Evolutionary conservation across 1,140 invertebrate species (phyloP), one percentile per base, ranked within the genome.

Genomic region (Pseudoatta argentina): DNA sequence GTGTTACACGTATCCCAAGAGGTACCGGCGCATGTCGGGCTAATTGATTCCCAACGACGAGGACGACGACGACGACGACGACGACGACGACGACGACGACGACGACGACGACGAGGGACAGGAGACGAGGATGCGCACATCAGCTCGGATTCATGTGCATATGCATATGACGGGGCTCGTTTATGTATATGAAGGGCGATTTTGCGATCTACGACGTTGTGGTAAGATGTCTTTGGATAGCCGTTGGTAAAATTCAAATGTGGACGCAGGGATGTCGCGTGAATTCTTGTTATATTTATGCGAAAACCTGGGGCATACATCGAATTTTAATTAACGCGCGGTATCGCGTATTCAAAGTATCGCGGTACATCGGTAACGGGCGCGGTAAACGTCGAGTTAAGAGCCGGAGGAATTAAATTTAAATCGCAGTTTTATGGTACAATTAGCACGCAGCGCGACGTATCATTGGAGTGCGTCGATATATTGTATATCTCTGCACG

Each of bases 41-140:
- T 91, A 91, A 91, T 91, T 91, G 91, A 91, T 89, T 91, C 87
- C 88, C 89, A 87, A 91, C 88, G 91, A 85, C 88, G 87, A 61
- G 67, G 39, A 82, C 66, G n/a, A 57, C 78, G 30, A 57, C 76
- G 44, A 24, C 51, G 67, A 48, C 51, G 66, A 34, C 5, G 30
- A 34, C 30, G 30, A 34, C 30, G 30, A 34, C 30, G 30, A 34
- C 0, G 30, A 34, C 77, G 63, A 24, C 51, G 78, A 48, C 34
- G 66, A 34, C 30, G 30, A 34, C 30, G 30, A 34, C 30, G 30
- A 34, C 0, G 30, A 34, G 64, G 63, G 78, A 48, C 34, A 53
- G 12, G 10, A 7, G 63, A 55, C 63, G 63, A 34, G 53, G 67
- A 89, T 76, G 85, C 63, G 87, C 85, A 85, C 88, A 85, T 89